These are phyloP conservation scores for Agriotes lineatus DNA, from an alignment of 2,888 invertebrate genomes.

Conservation along the genomic window DNA sequence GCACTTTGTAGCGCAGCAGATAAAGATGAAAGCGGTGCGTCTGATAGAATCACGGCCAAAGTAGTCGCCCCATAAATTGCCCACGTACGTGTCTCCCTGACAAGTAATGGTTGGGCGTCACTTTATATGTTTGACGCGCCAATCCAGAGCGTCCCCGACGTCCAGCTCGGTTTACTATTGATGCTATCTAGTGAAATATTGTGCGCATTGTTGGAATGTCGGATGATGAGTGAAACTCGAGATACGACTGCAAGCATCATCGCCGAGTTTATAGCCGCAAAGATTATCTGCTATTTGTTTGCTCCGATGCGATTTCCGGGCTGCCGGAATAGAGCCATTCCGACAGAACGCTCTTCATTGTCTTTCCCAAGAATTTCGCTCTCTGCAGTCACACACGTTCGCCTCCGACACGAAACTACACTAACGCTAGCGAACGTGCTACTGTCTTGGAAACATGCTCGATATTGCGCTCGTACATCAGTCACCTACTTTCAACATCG, in stretches of 20 bases:
- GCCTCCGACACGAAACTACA: no score
- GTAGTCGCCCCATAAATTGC: constrained; percentile 47
- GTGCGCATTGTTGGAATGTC: constrained; percentile 41
- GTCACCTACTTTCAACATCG: no score
- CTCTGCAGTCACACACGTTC: no score
- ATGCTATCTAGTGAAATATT: constrained; percentile 41
- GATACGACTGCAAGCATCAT: constrained; percentile 33
- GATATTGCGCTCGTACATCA: no score
- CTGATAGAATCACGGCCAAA: constrained; percentile 44
- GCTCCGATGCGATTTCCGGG: constrained; percentile 28
- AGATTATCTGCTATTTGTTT: constrained; percentile 40
- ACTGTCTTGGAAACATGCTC: no score
- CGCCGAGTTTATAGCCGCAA: constrained; percentile 30
- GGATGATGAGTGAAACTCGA: constrained; percentile 42
- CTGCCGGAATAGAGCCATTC: constrained; percentile 19
- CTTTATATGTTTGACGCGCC: constrained; percentile 47
- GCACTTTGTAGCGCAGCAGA: constrained; percentile 38
- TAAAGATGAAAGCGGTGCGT: constrained; percentile 46
- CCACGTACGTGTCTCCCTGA: constrained; percentile 47
- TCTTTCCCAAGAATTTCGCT: background rate
- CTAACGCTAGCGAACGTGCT: no score
- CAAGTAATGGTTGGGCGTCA: constrained; percentile 49
- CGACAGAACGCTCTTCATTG: background rate
- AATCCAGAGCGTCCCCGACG: constrained; percentile 43
- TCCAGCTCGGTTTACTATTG: constrained; percentile 42